Percentiles rank a stretch among this genome's conserved stretches.
Conservation (phyloP, 2,797 vertebrate genomes). For the Triplophysa yarkandensis region DNA sequence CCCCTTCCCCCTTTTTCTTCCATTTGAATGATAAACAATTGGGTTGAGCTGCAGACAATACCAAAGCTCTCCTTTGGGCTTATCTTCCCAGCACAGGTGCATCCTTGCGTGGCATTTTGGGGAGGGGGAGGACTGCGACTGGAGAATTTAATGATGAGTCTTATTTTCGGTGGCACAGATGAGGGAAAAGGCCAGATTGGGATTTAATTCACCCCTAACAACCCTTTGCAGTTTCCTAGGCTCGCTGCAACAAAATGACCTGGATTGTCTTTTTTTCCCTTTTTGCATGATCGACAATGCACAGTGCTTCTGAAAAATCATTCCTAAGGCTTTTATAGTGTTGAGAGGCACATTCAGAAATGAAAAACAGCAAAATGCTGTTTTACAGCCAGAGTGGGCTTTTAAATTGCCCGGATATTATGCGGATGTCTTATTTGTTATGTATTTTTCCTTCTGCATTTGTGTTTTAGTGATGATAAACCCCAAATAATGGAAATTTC, state of each 20-base stretch:
- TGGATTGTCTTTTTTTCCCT: slow-evolving; percentile 19
- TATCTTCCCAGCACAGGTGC: slow-evolving; percentile 84
- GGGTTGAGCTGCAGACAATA: slow-evolving; percentile 76
- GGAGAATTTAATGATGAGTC: slow-evolving; percentile 54
- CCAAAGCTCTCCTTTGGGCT: slow-evolving; percentile 73
- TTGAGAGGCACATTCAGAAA: not conserved
- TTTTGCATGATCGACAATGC: slow-evolving; percentile 24
- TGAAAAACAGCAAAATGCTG: slow-evolving; percentile 2
- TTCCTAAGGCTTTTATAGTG: not conserved
- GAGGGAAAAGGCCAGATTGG: slow-evolving; percentile 56
- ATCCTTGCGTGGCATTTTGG: slow-evolving; percentile 77
- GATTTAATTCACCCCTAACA: slow-evolving; percentile 50
- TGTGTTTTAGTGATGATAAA: too few species aligned
- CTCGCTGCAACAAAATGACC: slow-evolving; percentile 30
- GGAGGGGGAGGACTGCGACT: slow-evolving; percentile 44
- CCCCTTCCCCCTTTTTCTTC: slow-evolving; percentile 65
- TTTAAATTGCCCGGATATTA: not conserved
- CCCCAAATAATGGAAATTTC: too few species aligned
- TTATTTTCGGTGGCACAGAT: slow-evolving; percentile 56
- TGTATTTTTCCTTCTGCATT: not conserved
- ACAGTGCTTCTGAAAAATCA: slow-evolving; percentile 11
- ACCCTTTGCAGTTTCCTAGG: slow-evolving; percentile 22
- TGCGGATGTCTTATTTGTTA: not conserved
- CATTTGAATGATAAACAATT: slow-evolving; percentile 82
- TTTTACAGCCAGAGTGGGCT: not conserved